Base-by-base conservation (phyloP, 2,797 vertebrate species). In the Smutsia temminckii region DNA sequence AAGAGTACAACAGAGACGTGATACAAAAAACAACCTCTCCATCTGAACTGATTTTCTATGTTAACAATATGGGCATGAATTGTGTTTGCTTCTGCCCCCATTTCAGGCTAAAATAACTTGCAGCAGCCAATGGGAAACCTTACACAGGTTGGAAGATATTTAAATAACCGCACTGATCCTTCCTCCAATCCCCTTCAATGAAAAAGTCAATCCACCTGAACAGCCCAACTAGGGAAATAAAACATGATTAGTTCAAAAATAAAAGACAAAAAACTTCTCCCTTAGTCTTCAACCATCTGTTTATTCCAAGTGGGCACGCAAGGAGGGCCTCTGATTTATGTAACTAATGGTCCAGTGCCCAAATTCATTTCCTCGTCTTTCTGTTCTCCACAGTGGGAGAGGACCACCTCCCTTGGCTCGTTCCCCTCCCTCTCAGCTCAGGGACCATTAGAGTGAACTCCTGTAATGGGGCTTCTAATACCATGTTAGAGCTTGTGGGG, bases 231-330 rank as follows among this genome's bases (percentile, higher is more conserved):
- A 64, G 63, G 49, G 59, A 96, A 74, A 51, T 80, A 92, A 88
- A 97, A 87, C 40, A 68, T 53, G 81, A 84, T 79, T 88, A 79
- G n/a, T 94, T 18, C 66, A 90, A 85, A 93, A 90, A 68, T 69
- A 23, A 89, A 85, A 81, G 69, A 42, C 37, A 88, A 51, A 53
- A 11, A 11, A 27, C 27, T 27, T 57, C 27, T 18, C 16, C 18
- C 25, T 92, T 25, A 69, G 90, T 97, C 37, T 88, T 92, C 77
- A 85, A 92, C 92, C 93, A 96, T 95, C 96, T 96, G 95, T 59
- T 96, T 91, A 37, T 86, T 87, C 75, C 74, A 69, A 81, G 78
- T 7, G 46, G 91, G 69, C 93, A 79, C 63, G 57, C 81, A 77
- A 95, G 68, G 91, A 92, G 42, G 32, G 49, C 53, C 68, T 87